Evolutionary conservation across 2,888 invertebrate species (phyloP).

Genomic region (Volucella zonaria): DNA sequence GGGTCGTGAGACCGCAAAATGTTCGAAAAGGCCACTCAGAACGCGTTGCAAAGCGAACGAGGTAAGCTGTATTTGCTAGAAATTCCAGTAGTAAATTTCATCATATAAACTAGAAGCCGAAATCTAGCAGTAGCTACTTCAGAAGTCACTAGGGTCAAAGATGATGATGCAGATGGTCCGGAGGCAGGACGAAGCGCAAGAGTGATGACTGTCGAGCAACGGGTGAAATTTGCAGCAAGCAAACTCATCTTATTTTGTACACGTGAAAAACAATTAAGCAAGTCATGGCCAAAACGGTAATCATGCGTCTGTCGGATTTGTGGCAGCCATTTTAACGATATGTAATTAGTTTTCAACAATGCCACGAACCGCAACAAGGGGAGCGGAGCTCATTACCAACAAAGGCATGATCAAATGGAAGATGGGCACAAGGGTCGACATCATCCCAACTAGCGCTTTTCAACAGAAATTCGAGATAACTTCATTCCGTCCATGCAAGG

Average conservation of each 20-base stretch:
- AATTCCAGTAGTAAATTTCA: background rate
- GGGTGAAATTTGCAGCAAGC: conserved; percentile 8
- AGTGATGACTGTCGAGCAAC: conserved; percentile 14
- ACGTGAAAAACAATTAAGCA: conserved; percentile 28
- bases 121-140: background rate
- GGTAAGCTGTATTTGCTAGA: conserved; percentile 3
- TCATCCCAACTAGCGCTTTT: no score
- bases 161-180: conserved; percentile 12
- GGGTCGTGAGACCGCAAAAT: conserved; percentile 10
- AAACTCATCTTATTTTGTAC: conserved; percentile 17
- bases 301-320: background rate
- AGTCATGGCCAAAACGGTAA: background rate
- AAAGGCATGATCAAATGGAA: conserved; percentile 11
- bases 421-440: conserved; percentile 26
- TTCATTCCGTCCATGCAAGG: conserved; percentile 25
- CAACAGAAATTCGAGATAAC: no score
- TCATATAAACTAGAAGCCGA: background rate
- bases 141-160: background rate
- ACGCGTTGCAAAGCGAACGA: background rate
- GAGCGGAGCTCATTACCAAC: conserved; percentile 31
- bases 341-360: background rate
- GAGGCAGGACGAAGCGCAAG: conserved; percentile 14
- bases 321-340: conserved; percentile 16
- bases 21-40: background rate
- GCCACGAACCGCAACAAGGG: conserved; percentile 9